Conservation (phyloP, 1,140 invertebrate genomes). For the Pseudomyrmex pallidus region DNA sequence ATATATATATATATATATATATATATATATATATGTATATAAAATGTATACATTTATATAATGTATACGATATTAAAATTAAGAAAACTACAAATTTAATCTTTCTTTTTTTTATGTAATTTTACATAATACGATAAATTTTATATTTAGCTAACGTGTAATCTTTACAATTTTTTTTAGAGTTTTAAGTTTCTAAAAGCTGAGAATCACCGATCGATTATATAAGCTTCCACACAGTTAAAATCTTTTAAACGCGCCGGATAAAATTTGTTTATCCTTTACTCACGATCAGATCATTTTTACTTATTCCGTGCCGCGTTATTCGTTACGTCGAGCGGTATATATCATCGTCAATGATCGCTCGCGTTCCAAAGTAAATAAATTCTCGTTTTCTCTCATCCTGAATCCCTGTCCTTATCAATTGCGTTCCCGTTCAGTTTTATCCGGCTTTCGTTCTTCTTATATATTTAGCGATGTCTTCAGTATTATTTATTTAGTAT, state of each 20-base stretch:
- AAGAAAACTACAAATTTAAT: neutral
- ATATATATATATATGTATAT: neutral
- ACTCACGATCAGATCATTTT: neutral
- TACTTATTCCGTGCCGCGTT: neutral
- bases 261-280: slow-evolving; percentile 31
- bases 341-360: slow-evolving; percentile 28
- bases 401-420: slow-evolving; percentile 25
- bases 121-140: neutral
- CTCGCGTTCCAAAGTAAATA: neutral
- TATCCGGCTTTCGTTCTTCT: slow-evolving; percentile 33
- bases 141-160: neutral
- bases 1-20: too few relatives aligned
- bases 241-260: slow-evolving; percentile 8
- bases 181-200: neutral
- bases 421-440: neutral
- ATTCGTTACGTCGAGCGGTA: neutral
- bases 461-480: slow-evolving; percentile 52
- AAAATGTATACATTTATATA: too few relatives aligned
- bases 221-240: slow-evolving; percentile 13
- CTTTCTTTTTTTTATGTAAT: neutral
- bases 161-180: neutral
- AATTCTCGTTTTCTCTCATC: slow-evolving; percentile 4
- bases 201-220: slow-evolving; percentile 25
- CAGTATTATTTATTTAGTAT: slow-evolving; percentile 58
- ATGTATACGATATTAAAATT: neutral